Base-by-base conservation (phyloP, 1,140 invertebrate species). In the Ceratitis capitata region DNA sequence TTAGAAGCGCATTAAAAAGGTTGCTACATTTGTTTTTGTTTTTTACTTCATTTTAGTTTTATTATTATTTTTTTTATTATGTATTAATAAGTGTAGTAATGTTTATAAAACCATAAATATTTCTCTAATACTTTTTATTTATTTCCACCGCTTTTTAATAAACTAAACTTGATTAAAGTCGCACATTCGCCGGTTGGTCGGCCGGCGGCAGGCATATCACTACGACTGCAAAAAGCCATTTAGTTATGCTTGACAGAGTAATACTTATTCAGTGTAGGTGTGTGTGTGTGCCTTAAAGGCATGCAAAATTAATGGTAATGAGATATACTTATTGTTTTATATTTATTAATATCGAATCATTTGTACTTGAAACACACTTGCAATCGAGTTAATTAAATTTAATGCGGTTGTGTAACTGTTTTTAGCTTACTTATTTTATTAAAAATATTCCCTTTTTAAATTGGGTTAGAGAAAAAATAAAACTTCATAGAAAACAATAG, bases 51-150 rank as follows among this genome's bases (percentile, higher is more conserved):
- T n/a, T n/a, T n/a, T n/a, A n/a, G n/a, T n/a, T n/a, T n/a, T n/a
- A n/a, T n/a, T n/a, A n/a, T n/a, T n/a, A 7, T 61, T n/a, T 39
- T 10, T 78, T 78, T 78, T 39, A 78, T 78, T 78, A 39, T 78
- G 23, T 78, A 78, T 78, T 78, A 78, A 45, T 78, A 78, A 78
- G 39, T 78, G 39, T 69, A n/a, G n/a, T n/a, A 78, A 78, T 78
- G 69, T 78, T 78, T 45, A 45, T 78, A 78, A 78, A 78, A 78
- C 69, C 39, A 78, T 78, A 45, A 78, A 78, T 78, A 78, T 45
- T n/a, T 78, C 45, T 78, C 6, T 45, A 45, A 45, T 45, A 78
- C n/a, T 42, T 45, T 64, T 64, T 45, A 45, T 45, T 45, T 78
- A n/a, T 42, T 42, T 42, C 5, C 23, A 26, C 26, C 26, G 69